Base-by-base conservation (phyloP, 2,113 vertebrate species). In the Euleptes europaea region DNA sequence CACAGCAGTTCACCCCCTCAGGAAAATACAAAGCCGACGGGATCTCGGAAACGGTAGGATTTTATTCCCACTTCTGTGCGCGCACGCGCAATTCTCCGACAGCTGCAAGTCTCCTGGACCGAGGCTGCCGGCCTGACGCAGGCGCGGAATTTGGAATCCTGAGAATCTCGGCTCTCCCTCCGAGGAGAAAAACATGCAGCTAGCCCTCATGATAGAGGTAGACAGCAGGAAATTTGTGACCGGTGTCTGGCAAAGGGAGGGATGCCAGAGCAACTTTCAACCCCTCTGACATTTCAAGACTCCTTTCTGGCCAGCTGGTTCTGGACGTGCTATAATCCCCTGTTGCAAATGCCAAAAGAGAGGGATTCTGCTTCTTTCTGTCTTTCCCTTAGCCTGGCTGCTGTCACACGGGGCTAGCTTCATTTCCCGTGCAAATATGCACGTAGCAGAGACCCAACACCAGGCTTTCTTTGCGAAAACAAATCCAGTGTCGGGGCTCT, bases 1-100 rank as follows among this genome's bases (percentile, higher is more conserved):
- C 93, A 88, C 96, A 95, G 90, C 97, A 98, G 84, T 99, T 99
- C 95, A 97, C 90, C 78, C 97, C 97, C 33, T 70, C 94, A 40
- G 97, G 97, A 87, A 97, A 95, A 89, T 98, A 97, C 95, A 99
- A 96, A 96, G 96, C 97, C 83, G 98, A 99, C 88, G 97, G 98
- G 88, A 92, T 98, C 86, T 94, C 99, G 88, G 98, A 99, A 96
- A 97, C 95, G 96, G 98, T 99, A 97, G 76, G 95, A 65, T 87
- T 94, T 85, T 88, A 82, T 92, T 84, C 78, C 88, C 83, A 71
- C 5, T 77, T 88, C 88, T 93, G 86, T 86, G 15, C 12, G 1
- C 82, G 42, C 17, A 19, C 60, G 63, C 38, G 35, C 0, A 74
- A 90, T 89, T 67, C 31, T 57, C 76, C 44, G 54, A 80, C 86